Conservation (phyloP, 2,113 vertebrate species). For the Chaetorhynchus papuensis region DNA sequence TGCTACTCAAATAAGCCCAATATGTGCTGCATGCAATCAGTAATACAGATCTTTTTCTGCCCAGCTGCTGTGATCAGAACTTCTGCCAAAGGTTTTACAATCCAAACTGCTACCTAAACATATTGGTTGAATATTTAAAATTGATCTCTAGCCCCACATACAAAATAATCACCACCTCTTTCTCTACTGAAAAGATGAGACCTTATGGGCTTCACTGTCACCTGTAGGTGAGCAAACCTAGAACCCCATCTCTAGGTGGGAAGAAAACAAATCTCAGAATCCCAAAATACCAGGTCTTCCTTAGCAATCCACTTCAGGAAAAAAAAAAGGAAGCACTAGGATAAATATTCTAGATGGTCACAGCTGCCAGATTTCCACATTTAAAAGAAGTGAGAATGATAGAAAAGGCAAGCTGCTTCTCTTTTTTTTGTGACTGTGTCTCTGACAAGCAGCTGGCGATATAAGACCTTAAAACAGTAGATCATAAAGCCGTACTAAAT, state of each 20-base stretch:
- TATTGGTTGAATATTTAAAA: neutral
- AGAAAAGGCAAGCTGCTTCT: neutral
- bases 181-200: neutral
- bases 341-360: neutral
- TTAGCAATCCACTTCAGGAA: neutral
- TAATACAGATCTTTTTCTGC: neutral
- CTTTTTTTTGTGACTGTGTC: neutral
- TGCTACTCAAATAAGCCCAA: neutral
- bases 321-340: neutral
- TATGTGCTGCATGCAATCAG: neutral
- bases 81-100: neutral
- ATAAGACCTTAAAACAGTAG: neutral
- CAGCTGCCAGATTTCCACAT: neutral
- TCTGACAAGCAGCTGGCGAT: neutral
- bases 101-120: neutral
- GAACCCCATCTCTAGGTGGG: accelerated
- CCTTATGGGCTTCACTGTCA: neutral
- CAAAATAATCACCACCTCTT: neutral
- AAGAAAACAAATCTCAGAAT: neutral
- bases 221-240: neutral
- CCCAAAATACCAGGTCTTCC: neutral
- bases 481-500: neutral
- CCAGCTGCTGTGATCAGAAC: neutral
- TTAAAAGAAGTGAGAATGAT: neutral
- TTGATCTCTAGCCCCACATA: neutral